Conservation (phyloP, 2,888 invertebrate genomes). For the Therioaphis trifolii region DNA sequence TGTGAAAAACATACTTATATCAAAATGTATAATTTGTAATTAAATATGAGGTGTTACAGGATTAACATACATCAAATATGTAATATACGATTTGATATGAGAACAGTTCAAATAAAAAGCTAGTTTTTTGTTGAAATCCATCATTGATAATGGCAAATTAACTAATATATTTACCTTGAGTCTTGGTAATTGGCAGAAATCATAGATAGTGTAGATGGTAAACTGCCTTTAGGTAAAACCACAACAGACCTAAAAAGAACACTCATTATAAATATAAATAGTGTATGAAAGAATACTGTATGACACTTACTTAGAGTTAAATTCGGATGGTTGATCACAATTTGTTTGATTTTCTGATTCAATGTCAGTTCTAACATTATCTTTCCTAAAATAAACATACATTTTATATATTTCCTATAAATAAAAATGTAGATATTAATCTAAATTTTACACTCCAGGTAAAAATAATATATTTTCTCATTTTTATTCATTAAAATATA, state of each 20-base stretch:
- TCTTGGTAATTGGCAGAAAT: constrained; percentile 39
- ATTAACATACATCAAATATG: no score
- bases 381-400: background rate
- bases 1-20: no score
- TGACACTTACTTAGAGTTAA: background rate
- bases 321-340: background rate
- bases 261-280: background rate
- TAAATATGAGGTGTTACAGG: no score
- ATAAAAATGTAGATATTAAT: no score
- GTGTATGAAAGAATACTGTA: background rate
- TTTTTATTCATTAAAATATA: background rate
- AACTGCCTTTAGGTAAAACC: background rate
- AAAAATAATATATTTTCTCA: background rate
- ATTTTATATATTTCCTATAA: no score
- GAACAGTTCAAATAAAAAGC: no score
- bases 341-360: background rate
- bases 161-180: background rate
- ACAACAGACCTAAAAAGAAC: background rate
- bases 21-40: no score
- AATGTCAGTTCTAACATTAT: background rate
- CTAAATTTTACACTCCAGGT: no score
- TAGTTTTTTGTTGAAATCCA: no score
- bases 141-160: no score
- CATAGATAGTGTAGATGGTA: background rate
- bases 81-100: no score